These are phyloP conservation scores for Clusia tigrina DNA, from an alignment of 2,888 invertebrate species.

Conservation along the genomic window DNA sequence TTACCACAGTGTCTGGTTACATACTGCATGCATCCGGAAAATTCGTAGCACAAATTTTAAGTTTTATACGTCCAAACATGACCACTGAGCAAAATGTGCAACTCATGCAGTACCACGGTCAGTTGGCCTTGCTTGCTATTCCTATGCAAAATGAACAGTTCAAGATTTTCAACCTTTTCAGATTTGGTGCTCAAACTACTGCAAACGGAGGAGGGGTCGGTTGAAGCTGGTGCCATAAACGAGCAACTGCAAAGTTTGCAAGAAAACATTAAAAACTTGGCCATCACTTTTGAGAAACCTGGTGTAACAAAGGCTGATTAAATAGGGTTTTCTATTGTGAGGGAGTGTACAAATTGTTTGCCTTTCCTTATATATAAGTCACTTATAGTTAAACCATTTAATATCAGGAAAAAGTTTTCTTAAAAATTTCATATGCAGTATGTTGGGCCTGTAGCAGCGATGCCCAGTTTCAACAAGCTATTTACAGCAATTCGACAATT, in stretches of 20 bases:
- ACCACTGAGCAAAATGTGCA: constrained; percentile 71
- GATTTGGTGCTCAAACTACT: constrained; percentile 73
- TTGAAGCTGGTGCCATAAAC: constrained; percentile 66
- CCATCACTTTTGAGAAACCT: constrained; percentile 52
- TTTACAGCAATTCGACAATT: too few relatives aligned
- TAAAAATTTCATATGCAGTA: too few relatives aligned
- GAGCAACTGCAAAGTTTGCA: constrained; percentile 57
- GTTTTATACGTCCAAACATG: constrained; percentile 75
- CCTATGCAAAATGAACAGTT: neutral
- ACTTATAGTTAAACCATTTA: too few relatives aligned
- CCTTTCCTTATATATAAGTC: neutral
- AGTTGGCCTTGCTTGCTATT: constrained; percentile 42
- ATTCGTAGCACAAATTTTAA: constrained; percentile 84
- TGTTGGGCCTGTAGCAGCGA: too few relatives aligned
- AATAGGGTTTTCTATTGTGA: too few relatives aligned
- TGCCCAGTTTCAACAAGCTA: too few relatives aligned
- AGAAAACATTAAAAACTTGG: constrained; percentile 50
- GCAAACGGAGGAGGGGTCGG: constrained; percentile 65
- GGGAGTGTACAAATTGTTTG: neutral
- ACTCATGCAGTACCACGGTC: constrained; percentile 82
- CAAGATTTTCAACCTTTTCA: constrained; percentile 54
- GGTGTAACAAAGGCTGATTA: constrained; percentile 56
- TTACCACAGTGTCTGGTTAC: constrained; percentile 79
- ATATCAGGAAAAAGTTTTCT: too few relatives aligned
- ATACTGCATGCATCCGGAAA: constrained; percentile 94